Base-by-base conservation (phyloP, 2,113 vertebrate species). In the Odontophorus gujanensis region DNA sequence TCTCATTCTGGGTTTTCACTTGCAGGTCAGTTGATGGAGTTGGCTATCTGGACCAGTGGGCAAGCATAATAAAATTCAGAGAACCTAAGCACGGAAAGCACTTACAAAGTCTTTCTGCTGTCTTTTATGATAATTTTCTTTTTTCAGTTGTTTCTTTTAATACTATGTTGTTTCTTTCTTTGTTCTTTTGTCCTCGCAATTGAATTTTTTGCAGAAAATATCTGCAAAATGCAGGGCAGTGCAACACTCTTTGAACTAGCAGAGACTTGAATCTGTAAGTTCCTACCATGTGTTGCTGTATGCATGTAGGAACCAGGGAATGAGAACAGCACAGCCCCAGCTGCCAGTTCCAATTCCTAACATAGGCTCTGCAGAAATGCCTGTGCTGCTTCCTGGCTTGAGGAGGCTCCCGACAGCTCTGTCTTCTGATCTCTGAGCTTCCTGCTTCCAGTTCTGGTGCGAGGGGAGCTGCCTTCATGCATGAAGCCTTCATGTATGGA, bases 341-440 rank as follows among this genome's bases (percentile, higher is more conserved):
- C 43, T 22, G 6, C 55, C 69, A 36, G 72, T 48, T 91, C 71
- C 24, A 6, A 53, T 84, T 63, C 47, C 22, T 34, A 2, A 26
- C 43, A 7, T 7, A 11, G 18, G 43, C 67, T 82, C 63, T 74
- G 85, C 95, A 80, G 38, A 83, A 77, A 67, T 40, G 32, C 59
- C 59, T 63, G 16, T 81, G 82, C 68, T 67, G 68, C 47, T 38
- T 42, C 57, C 84, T 72, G 51, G 81, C 81, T 74, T 90, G 45
- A 68, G 73, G 80, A 96, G 88, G 65, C 80, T 96, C 90, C 76
- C 2, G 0, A 55, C 87, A 93, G 90, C 93, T 78, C 69, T 32
- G 34, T 53, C 76, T 77, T 88, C 85, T 85, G 82, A 85, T 87
- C 82, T 61, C 80, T 6, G 65, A 77, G 76, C 73, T 86, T 67